These are phyloP conservation scores for Bombus confusus DNA, from an alignment of 1,140 invertebrate species.

Conservation along the genomic window DNA sequence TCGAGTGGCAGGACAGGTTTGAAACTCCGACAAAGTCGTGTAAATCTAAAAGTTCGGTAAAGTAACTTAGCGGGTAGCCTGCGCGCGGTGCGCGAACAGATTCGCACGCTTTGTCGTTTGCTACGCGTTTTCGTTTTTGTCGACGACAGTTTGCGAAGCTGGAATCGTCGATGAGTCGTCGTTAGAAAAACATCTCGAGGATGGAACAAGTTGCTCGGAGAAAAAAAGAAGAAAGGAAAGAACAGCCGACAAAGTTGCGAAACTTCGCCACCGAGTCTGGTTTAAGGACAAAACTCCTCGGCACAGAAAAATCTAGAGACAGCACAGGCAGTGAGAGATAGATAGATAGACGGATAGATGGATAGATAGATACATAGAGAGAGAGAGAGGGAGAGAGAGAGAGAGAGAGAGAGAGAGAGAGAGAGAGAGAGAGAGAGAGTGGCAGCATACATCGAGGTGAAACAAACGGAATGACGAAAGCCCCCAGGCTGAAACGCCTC, in stretches of 20 bases:
- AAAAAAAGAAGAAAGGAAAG: not conserved
- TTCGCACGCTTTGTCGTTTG: constrained; percentile 21
- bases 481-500: constrained; percentile 12
- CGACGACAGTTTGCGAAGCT: constrained; percentile 9
- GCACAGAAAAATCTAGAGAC: not conserved
- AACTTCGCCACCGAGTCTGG: not conserved
- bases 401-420: not conserved
- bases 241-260: not conserved
- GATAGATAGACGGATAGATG: too few relatives aligned
- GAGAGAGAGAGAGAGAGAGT: not conserved
- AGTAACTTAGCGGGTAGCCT: constrained; percentile 48
- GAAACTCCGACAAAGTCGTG: constrained; percentile 49
- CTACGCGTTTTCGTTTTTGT: constrained; percentile 28
- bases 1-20: constrained; percentile 42
- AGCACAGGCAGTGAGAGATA: not conserved
- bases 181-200: constrained; percentile 27
- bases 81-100: not conserved
- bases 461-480: constrained; percentile 37
- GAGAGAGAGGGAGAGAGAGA: too few relatives aligned
- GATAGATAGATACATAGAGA: too few relatives aligned
- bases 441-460: not conserved
- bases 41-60: constrained; percentile 62
- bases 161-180: constrained; percentile 37
- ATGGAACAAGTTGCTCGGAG: not conserved
- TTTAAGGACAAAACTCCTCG: not conserved